A percentile compares a stretch with the other conserved stretches of the same genome.
Conservation (phyloP, 2,888 invertebrate species). For the Eristalinus sepulchralis region DNA sequence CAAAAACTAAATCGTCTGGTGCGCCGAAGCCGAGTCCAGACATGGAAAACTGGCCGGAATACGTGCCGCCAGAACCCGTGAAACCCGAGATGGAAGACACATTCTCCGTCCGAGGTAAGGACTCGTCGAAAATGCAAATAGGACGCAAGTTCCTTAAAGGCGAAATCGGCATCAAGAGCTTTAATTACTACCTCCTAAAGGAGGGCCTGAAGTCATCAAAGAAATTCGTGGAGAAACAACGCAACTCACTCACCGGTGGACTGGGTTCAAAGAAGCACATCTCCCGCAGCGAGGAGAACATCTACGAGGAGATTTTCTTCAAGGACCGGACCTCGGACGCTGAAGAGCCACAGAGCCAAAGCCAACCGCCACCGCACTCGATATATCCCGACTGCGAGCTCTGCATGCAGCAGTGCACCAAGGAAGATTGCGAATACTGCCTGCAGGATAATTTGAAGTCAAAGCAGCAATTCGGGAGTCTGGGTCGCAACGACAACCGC, state of each 20-base stretch:
- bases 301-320: slow-evolving; percentile 81
- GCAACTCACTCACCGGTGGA: slow-evolving; percentile 68
- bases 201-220: slow-evolving; percentile 80
- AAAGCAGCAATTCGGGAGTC: slow-evolving; percentile 69
- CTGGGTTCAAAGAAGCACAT: slow-evolving; percentile 73
- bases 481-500: slow-evolving; percentile 64
- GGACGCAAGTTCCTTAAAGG: slow-evolving; percentile 80
- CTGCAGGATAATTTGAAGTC: slow-evolving; percentile 68
- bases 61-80: slow-evolving; percentile 64
- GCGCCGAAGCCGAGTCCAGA: slow-evolving; percentile 59
- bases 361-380: slow-evolving; percentile 49
- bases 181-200: slow-evolving; percentile 80
- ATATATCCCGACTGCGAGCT: slow-evolving; percentile 79
- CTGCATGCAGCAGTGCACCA: slow-evolving; percentile 80
- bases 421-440: slow-evolving; percentile 79
- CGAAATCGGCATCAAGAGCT: slow-evolving; percentile 81
- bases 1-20: slow-evolving; percentile 41
- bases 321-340: slow-evolving; percentile 76
- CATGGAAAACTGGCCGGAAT: slow-evolving; percentile 65
- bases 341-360: slow-evolving; percentile 64
- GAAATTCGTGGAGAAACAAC: slow-evolving; percentile 78
- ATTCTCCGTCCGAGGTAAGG: slow-evolving; percentile 59
- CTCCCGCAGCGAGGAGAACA: slow-evolving; percentile 80
- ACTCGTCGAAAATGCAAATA: slow-evolving; percentile 78
- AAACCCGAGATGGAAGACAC: slow-evolving; percentile 71